These are phyloP conservation scores for Acrocephalus scirpaceus DNA, from an alignment of 2,797 vertebrate species.

Conservation along the genomic window DNA sequence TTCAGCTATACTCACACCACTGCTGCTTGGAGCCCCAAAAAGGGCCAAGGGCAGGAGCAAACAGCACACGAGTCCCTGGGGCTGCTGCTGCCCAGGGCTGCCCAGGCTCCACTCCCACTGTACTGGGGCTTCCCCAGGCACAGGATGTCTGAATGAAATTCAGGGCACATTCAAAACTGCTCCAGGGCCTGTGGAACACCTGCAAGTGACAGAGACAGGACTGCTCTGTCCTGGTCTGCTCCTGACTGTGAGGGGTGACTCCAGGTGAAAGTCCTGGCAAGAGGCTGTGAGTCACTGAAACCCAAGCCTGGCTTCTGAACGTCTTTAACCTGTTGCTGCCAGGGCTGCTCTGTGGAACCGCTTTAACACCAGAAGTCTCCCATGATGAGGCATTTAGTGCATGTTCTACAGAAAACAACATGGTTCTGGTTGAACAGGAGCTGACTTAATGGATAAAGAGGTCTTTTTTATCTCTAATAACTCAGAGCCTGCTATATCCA, in stretches of 20 bases:
- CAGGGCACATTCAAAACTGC: background rate
- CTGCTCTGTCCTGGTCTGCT: background rate
- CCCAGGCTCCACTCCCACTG: accelerated
- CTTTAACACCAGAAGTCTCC: background rate
- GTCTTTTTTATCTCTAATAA: background rate
- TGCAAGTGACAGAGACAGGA: background rate
- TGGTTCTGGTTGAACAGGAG: background rate
- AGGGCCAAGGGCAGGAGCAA: background rate
- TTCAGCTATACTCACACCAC: accelerated
- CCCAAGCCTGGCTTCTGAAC: background rate
- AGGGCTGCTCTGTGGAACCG: background rate
- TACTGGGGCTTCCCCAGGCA: background rate
- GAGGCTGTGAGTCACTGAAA: background rate
- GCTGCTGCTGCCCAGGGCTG: background rate
- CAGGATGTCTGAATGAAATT: background rate
- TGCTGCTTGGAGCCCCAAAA: background rate
- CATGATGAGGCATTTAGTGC: background rate
- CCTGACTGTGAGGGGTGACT: background rate
- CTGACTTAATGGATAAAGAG: background rate
- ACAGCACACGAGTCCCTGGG: accelerated
- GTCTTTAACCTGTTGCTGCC: background rate
- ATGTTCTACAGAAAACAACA: background rate
- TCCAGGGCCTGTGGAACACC: background rate
- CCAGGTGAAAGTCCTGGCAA: background rate
- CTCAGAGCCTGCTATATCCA: background rate